Base-by-base conservation (phyloP, 1,140 invertebrate genomes). In the Drosophila sulfurigaster region DNA sequence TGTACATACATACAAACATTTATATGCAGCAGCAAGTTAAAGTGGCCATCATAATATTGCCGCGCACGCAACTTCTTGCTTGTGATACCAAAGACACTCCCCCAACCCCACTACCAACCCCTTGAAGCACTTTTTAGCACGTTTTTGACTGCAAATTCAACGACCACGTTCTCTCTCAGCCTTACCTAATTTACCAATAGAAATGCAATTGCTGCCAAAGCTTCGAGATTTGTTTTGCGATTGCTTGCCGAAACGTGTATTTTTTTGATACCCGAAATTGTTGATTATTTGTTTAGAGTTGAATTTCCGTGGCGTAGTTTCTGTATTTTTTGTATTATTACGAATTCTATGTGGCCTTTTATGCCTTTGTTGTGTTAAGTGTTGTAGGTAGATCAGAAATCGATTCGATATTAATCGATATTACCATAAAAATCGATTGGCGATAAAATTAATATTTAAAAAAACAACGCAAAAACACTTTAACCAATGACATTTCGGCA, bases 191-290 rank as follows among this genome's bases (percentile, higher is more conserved):
- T 80, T 65, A 13, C 32, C 38, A 28, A 20, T 25, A 4, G 20
- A 71, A 81, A 75, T 20, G 52, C 63, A 25, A 49, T 6, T 32
- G 63, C 10, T 7, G 58, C 45, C 15, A 41, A 43, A 68, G 60
- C 16, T 65, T 71, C 25, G 43, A 4, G 59, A 70, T 66, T 65
- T 60, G 11, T n/a, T 32, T 32, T n/a, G 10, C 35, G 49, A 11
- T 51, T 32, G 54, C 30, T 46, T 20, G 25, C 41, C 60, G 52
- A 81, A 86, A 69, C 63, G 32, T 59, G 1, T 62, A 43, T 10
- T 71, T 58, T 75, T 72, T 59, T 78, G 56, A 48, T 82, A 82
- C 77, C 82, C 75, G 79, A 82, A 86, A 68, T 81, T 77, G 45
- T 82, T 85, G 38, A 81, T 32, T 57, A 45, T 49, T 62, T 63